Base-by-base conservation (phyloP, 2,888 invertebrate species). In the Epinotia ramella region DNA sequence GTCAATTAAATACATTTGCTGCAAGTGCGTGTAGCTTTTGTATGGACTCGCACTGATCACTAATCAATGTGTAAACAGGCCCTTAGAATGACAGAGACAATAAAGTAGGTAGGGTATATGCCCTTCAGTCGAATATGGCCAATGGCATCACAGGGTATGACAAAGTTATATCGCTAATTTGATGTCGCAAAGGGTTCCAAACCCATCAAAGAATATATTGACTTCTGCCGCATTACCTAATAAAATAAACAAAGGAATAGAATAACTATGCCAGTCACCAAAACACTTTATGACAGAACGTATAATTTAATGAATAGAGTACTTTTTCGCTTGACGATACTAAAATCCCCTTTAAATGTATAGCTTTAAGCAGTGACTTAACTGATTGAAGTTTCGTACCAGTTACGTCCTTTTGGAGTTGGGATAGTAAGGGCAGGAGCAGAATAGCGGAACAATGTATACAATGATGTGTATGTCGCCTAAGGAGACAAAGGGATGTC, bases 401-500 rank as follows among this genome's bases (percentile, higher is more conserved):
- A 69, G 24, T 24, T 69, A 44, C 44, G 24, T 5, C 59, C 20
- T 60, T 62, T 60, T 60, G 18, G 57, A 68, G 20, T 9, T 57
- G 28, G 40, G 20, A n/a, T 60, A 59, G 33, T 65, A 70, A 75
- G 75, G 75, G 75, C 70, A 24, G n/a, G 59, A 44, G 49, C 70
- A 75, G 65, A 75, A 75, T 66, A 66, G 70, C 24, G 65, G 60
- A 69, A 75, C 75, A 75, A 75, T 75, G 64, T 70, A 44, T 44
- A 71, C 65, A 75, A 71, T 75, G 59, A 69, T 71, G 75, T 66
- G 70, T 66, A 65, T 60, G 70, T 53, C 70, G 69, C 75, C 70
- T 75, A 75, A 75, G 65, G 70, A 75, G 66, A 75, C 75, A 75
- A 75, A 71, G 75, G 74, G 53, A 70, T 65, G 65, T 75, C 56